Base-by-base conservation (phyloP, 1,140 invertebrate genomes). In the Drosophila kepulauana region DNA sequence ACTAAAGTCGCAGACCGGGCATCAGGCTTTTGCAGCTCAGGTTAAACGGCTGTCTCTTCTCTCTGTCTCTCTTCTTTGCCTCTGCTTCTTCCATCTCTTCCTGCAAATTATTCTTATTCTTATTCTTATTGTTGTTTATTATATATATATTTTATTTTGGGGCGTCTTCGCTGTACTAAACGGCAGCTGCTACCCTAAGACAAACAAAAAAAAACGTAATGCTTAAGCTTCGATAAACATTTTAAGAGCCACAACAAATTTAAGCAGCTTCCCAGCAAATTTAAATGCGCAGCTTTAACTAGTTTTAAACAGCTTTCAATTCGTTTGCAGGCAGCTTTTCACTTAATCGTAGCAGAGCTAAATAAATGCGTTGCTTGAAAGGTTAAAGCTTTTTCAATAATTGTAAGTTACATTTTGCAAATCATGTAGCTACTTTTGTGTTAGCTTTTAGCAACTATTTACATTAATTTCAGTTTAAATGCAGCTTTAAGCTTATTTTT, bases 31-130 rank as follows among this genome's bases (percentile, higher is more conserved):
- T 30, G 35, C 33, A 66, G 56, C 30, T 30, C 71, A 56, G 72
- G 72, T 69, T 75, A 70, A 75, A 75, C 58, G 72, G 57, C 41
- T 57, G 66, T 25, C 51, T 16, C 28, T 10, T 45, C 38, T 28
- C 20, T 28, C 7, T 7, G 0, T 35, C 33, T 6, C 33, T 35
- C 33, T 35, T 8, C 7, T 11, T n/a, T 16, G 3, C 13, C n/a
- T 13, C 6, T 25, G 20, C 59, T 33, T 10, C 30, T 20, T 33
- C 52, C 7, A n/a, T n/a, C 28, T 54, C 33, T 41, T 41, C 35
- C 3, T 43, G 8, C 38, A 28, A 20, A 28, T 30, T 56, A 57
- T 35, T 28, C 3, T 52, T 33, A 43, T 64, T 54, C 16, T 28
- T 54, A 11, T 20, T 57, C 7, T 49, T 64, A 3, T 48, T 64